Evolutionary conservation across 2,113 vertebrate genomes (phyloP).

Genomic region (Notechis scutatus): DNA sequence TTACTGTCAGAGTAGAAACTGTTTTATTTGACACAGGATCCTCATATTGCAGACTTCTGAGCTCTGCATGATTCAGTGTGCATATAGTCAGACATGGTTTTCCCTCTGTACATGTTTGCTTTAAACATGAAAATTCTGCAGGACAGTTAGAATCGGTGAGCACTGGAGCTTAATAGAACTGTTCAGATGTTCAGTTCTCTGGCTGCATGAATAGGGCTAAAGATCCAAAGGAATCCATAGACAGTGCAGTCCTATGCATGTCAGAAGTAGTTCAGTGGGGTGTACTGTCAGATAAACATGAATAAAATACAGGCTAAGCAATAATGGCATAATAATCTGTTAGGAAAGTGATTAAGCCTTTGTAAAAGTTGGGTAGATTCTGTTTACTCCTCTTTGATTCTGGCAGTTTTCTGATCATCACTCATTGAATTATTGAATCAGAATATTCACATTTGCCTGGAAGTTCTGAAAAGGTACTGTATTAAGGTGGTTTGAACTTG

Average conservation of each 20-base stretch:
- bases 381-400: neutral
- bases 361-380: neutral
- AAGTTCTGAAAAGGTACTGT: neutral
- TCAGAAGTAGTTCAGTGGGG: neutral
- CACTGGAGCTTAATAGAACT: neutral
- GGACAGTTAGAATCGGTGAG: neutral
- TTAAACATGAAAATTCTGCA: neutral
- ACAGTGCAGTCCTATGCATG: neutral
- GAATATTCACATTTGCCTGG: neutral
- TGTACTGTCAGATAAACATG: neutral
- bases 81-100: neutral
- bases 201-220: neutral
- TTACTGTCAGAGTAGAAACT: neutral
- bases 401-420: neutral
- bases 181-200: neutral
- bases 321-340: neutral
- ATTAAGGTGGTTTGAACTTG: neutral
- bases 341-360: neutral
- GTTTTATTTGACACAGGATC: neutral
- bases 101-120: neutral
- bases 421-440: neutral
- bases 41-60: neutral
- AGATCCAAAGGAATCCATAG: neutral
- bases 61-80: neutral
- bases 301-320: neutral